A percentile compares a stretch with the other conserved stretches of the same genome.
Conservation (phyloP, 2,797 vertebrate genomes). For the Heliangelus exortis region DNA sequence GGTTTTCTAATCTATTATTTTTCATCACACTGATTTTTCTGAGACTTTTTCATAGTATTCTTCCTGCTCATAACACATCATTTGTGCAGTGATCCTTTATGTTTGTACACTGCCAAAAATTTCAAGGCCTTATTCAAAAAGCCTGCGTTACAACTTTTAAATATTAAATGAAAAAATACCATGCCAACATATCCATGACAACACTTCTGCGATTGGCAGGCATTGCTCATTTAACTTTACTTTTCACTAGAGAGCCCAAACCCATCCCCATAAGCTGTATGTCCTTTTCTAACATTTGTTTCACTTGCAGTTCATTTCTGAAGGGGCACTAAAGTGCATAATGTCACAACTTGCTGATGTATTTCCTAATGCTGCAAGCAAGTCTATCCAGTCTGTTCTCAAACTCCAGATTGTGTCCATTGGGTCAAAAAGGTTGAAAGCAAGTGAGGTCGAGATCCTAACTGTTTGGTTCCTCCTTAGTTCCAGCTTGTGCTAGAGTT, state of each 20-base stretch:
- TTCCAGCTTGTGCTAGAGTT: not conserved
- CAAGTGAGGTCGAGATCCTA: not conserved
- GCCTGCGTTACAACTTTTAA: conserved; percentile 6
- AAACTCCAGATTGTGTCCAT: not conserved
- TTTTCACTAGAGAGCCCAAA: conserved; percentile 48
- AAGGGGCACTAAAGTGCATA: conserved; percentile 39
- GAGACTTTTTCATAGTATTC: not conserved
- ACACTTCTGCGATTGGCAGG: conserved; percentile 25
- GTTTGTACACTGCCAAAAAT: not conserved
- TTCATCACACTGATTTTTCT: not conserved
- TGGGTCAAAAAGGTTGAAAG: not conserved
- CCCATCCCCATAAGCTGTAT: conserved; percentile 58
- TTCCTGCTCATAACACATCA: not conserved
- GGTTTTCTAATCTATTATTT: not conserved
- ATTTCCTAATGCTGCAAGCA: conserved; percentile 48
- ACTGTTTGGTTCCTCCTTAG: not conserved
- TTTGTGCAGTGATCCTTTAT: not conserved
- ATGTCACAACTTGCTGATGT: conserved; percentile 17
- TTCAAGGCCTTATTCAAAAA: not conserved
- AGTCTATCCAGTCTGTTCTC: conserved; percentile 29
- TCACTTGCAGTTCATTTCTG: conserved; percentile 48
- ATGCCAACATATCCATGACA: conserved; percentile 34
- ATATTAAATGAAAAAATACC: conserved; percentile 19
- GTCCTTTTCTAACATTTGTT: conserved; percentile 51
- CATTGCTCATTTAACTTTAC: conserved; percentile 49